Base-by-base conservation (phyloP, 1,140 invertebrate species). In the Cepaea nemoralis region DNA sequence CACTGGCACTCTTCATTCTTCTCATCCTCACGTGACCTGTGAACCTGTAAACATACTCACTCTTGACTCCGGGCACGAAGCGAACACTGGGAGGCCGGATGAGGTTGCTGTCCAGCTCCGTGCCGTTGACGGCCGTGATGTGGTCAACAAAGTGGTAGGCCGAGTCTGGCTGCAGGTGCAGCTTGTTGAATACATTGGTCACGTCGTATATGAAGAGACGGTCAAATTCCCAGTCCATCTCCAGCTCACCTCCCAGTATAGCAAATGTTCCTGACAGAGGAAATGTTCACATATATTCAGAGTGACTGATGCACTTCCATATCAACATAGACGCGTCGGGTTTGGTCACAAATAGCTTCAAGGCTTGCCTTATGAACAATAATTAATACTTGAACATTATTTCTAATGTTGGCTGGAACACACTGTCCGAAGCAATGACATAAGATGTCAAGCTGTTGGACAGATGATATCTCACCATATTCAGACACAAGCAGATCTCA, bases 171-270 rank as follows among this genome's bases (percentile, higher is more conserved):
- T 75, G 31, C 2, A 84, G 76, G 45, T 79, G 37, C 37, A 81
- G 37, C 27, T 80, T 67, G 3, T 83, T 67, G 31, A 84, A 74
- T n/a, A 77, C 73, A 24, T 83, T 63, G 19, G 82, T 84, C 33
- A 83, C 75, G 19, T 84, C 81, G 66, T 82, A 84, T 19, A 74
- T 74, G 63, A 85, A 85, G 16, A 81, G 79, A 24, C 79, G 42
- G 55, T 81, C 82, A 69, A 81, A 85, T 33, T 31, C n/a, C 82
- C 82, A 83, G 1, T 78, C 75, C 84, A 85, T 83, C 37, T 84
- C 83, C 0, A 42, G 27, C 16, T 37, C 37, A 0, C 83, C 83
- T 24, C 83, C 83, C 71, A 84, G 73, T 0, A 84, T 39, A 31
- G 81, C 77, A 71, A 84, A 84, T 0, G 81, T 80, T 27, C 83